phyloP scores from a whole-genome alignment of 2,888 invertebrate genomes.

The Falcaria lacertinaria region DNA sequence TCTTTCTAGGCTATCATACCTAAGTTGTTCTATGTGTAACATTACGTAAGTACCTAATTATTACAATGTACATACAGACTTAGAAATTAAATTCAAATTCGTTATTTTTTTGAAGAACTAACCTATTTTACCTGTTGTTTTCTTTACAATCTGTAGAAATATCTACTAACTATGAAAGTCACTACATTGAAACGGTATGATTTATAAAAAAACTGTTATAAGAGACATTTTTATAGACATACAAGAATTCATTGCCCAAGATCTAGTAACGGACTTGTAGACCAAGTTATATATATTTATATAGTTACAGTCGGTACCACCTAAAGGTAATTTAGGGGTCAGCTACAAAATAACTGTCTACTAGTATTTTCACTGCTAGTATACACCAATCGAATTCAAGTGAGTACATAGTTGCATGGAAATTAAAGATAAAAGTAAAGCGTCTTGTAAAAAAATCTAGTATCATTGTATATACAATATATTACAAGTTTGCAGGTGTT shows the following conservation, averaged over 20 bases:
- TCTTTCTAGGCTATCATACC: slow-evolving; percentile 32
- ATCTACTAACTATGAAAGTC: slow-evolving; percentile 7
- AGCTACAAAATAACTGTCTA: too few species aligned
- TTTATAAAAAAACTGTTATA: too few species aligned
- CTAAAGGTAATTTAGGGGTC: too few species aligned
- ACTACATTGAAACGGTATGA: neutral
- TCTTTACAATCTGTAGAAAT: slow-evolving; percentile 2
- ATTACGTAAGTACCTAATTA: slow-evolving; percentile 33
- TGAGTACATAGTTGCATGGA: neutral
- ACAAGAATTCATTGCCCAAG: too few species aligned
- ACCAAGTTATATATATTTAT: too few species aligned
- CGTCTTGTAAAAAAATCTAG: slow-evolving; percentile 60
- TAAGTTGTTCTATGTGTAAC: slow-evolving; percentile 38
- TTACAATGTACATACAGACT: slow-evolving; percentile 52
- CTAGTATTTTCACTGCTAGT: too few species aligned
- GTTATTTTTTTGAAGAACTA: slow-evolving; percentile 38
- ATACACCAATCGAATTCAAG: too few species aligned
- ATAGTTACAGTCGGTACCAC: too few species aligned
- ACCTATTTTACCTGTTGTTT: slow-evolving; percentile 25
- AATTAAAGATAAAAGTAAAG: slow-evolving; percentile 34
- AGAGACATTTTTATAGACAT: too few species aligned
- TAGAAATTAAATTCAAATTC: slow-evolving; percentile 51
- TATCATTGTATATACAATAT: slow-evolving; percentile 66
- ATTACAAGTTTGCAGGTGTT: slow-evolving; percentile 39
- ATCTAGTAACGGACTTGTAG: too few species aligned